Conservation (phyloP, 2,113 vertebrate genomes). For the Marcusenius ussheri region DNA sequence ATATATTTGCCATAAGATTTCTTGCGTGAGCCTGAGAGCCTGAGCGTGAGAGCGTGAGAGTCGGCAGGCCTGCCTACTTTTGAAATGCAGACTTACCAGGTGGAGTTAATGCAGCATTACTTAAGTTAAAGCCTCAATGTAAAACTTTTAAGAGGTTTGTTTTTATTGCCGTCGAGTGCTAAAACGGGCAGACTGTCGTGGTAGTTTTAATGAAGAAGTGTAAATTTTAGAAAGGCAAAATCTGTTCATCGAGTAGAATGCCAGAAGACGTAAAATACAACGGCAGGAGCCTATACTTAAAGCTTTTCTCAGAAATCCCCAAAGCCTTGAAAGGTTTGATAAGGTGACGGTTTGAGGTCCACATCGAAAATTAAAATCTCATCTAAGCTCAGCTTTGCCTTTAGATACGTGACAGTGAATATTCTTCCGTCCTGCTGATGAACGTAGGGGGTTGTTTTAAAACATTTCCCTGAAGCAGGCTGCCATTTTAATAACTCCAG, state of each 20-base stretch:
- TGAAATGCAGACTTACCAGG: background rate
- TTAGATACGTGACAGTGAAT: background rate
- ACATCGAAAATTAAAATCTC: background rate
- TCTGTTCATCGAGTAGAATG: background rate
- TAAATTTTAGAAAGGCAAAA: background rate
- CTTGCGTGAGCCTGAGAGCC: background rate
- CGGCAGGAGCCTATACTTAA: background rate
- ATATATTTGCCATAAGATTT: background rate
- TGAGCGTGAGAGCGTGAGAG: background rate
- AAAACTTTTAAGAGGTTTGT: background rate
- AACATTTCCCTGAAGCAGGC: background rate
- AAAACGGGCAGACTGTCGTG: background rate
- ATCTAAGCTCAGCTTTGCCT: background rate
- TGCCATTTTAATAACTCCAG: background rate
- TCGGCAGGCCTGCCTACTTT: background rate
- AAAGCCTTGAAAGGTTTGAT: background rate
- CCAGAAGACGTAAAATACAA: background rate
- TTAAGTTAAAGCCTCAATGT: background rate
- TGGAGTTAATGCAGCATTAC: background rate
- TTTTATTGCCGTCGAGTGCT: background rate
- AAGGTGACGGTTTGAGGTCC: background rate
- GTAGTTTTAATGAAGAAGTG: background rate
- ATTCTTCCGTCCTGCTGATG: background rate
- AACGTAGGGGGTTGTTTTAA: background rate
- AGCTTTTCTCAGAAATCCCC: background rate